phyloP scores from a whole-genome alignment of 2,888 invertebrate species.

The Pyrocoelia pectoralis region DNA sequence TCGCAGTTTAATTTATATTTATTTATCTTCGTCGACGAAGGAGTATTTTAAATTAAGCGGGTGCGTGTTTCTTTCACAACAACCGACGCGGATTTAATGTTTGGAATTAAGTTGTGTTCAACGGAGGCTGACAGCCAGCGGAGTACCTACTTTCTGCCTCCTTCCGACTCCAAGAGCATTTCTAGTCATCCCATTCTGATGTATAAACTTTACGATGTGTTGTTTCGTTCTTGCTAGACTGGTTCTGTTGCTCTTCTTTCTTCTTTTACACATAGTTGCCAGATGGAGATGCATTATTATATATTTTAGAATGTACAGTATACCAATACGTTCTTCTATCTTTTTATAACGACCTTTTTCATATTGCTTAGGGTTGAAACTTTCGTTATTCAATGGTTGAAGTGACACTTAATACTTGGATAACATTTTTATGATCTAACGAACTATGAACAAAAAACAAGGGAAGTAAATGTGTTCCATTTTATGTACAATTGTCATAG shows the following conservation, averaged over 20 bases:
- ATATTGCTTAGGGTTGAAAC: neutral
- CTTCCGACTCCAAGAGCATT: constrained; percentile 40
- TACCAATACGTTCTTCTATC: constrained; percentile 39
- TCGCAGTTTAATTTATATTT: constrained; percentile 15
- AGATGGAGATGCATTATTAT: constrained; percentile 48
- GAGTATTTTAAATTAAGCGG: constrained; percentile 12
- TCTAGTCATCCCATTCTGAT: constrained; percentile 37
- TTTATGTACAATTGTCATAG: no score
- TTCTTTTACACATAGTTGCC: constrained; percentile 42
- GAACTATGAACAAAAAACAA: no score
- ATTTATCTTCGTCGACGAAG: constrained; percentile 18
- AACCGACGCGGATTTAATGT: constrained; percentile 50
- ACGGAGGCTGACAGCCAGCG: constrained; percentile 54
- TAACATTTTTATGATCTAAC: neutral
- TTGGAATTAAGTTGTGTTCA: constrained; percentile 58
- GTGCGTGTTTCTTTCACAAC: constrained; percentile 43
- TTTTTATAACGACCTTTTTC: constrained; percentile 3
- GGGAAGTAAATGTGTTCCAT: no score
- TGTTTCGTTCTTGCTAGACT: constrained; percentile 47
- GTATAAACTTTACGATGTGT: constrained; percentile 45
- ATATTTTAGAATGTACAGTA: constrained; percentile 46
- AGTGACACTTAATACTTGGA: neutral
- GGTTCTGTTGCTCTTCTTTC: constrained; percentile 42
- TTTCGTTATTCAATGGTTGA: no score
- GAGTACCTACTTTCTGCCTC: constrained; percentile 43